A percentile compares a stretch with the other conserved stretches of the same genome.
Conservation (phyloP, 2,113 vertebrate genomes). For the Urocolius indicus region DNA sequence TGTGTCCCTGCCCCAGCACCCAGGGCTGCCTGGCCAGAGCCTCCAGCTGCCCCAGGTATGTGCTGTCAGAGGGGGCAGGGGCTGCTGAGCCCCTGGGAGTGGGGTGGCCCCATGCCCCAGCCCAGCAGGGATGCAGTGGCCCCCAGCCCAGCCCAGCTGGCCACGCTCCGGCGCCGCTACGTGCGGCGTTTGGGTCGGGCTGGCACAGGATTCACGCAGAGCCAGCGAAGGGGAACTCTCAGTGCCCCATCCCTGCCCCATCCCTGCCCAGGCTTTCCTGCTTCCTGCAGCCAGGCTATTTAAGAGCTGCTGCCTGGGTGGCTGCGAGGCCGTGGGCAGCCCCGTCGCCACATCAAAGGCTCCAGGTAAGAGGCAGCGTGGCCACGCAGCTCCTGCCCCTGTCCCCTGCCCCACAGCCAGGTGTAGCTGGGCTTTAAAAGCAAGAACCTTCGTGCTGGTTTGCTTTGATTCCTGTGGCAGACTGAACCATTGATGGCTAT, state of each 20-base stretch:
- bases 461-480: conserved; percentile 18
- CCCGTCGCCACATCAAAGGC: not conserved
- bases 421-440: not conserved
- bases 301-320: not conserved
- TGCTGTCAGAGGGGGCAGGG: not conserved
- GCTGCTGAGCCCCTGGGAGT: not conserved
- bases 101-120: fast-evolving
- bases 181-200: fast-evolving
- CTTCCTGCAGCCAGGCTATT: not conserved
- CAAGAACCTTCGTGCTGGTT: not conserved
- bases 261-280: not conserved
- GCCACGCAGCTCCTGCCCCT: not conserved
- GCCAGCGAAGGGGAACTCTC: not conserved
- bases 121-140: not conserved
- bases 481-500: conserved; percentile 45
- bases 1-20: not conserved
- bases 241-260: not conserved
- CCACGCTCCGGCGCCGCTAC: fast-evolving
- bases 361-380: conserved; percentile 39
- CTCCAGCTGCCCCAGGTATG: fast-evolving
- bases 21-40: not conserved
- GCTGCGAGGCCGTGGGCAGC: not conserved
- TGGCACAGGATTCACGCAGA: not conserved
- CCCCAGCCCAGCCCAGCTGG: not conserved
- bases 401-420: not conserved